A percentile compares a stretch with the other conserved stretches of the same genome.
Conservation (phyloP, 2,797 vertebrate genomes). For the Enteromius afrohamiltoni region DNA sequence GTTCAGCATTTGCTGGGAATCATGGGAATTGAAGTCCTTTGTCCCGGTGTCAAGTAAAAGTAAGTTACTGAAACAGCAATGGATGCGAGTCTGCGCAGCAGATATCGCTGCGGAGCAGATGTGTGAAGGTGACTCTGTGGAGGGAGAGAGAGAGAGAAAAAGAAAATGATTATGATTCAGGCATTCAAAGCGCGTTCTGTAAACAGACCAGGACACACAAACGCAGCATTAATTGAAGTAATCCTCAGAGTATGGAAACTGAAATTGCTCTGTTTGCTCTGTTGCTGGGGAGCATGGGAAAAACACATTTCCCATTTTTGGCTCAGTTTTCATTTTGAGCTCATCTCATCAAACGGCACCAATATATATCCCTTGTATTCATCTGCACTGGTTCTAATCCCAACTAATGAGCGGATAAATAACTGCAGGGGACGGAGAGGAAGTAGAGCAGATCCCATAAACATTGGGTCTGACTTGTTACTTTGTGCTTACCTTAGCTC, state of each 20-base stretch:
- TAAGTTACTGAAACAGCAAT: slow-evolving; percentile 25
- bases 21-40: slow-evolving; percentile 48
- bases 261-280: slow-evolving; percentile 40
- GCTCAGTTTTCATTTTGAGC: slow-evolving; percentile 27
- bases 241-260: slow-evolving; percentile 46
- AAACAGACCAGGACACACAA: slow-evolving; percentile 32
- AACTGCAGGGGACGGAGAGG: slow-evolving; percentile 45
- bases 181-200: slow-evolving; percentile 8
- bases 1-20: slow-evolving; percentile 22
- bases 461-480: slow-evolving; percentile 35
- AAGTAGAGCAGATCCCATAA: slow-evolving; percentile 59
- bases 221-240: slow-evolving; percentile 45
- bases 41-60: slow-evolving; percentile 23
- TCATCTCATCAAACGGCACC: slow-evolving; percentile 27
- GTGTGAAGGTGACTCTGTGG: slow-evolving; percentile 41
- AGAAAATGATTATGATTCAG: slow-evolving; percentile 38
- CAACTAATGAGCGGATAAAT: slow-evolving; percentile 55
- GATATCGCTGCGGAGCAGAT: slow-evolving; percentile 40
- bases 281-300: slow-evolving; percentile 37
- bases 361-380: slow-evolving; percentile 20
- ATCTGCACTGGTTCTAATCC: slow-evolving; percentile 43
- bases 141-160: slow-evolving; percentile 37
- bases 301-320: slow-evolving; percentile 46
- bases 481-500: slow-evolving; percentile 60
- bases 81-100: slow-evolving; percentile 12